Base-by-base conservation (phyloP, 1,140 invertebrate species). In the Yoshiicerus persimilis region DNA sequence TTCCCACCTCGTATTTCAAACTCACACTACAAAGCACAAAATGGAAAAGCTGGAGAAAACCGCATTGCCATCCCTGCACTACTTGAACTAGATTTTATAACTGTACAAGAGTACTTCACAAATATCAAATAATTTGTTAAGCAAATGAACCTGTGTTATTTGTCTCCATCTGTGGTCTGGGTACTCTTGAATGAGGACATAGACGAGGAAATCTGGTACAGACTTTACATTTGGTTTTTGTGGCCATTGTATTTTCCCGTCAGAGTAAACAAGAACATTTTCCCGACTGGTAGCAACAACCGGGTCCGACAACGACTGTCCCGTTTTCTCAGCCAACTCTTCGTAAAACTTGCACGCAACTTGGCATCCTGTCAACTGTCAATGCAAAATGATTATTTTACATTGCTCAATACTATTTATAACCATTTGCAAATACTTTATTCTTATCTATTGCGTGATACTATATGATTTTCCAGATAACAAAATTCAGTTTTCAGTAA, bases 241-340 rank as follows among this genome's bases (percentile, higher is more conserved):
- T 83, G 84, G 77, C 88, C 88, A 89, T 84, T 36, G 25, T 23
- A 89, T 87, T 85, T 87, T 87, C 11, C 80, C 86, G 11, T 64
- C 38, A 23, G 64, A 77, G 5, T 95, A 93, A 88, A 93, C 92
- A 90, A 95, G 93, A 0, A 95, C 94, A 4, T 94, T 94, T 91
- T 95, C 94, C 11, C 94, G 94, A 90, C 95, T 94, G 11, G 94
- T 95, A 89, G 95, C 94, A 87, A 95, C 94, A 41, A 95, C 95
- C 4, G 95, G 95, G 89, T 94, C 94, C 4, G 94, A 94, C 23
- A 34, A 20, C 25, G 94, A 6, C 93, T 90, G 23, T 86, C 64
- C 34, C 16, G 93, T 93, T 3, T 70, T 70, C 25, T 85, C 70
- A n/a, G 94, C 93, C 23, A 94, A 93, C 92, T 94, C 94, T 25